Base-by-base conservation (phyloP, 2,113 vertebrate species). In the Protobothrops mucrosquamatus region DNA sequence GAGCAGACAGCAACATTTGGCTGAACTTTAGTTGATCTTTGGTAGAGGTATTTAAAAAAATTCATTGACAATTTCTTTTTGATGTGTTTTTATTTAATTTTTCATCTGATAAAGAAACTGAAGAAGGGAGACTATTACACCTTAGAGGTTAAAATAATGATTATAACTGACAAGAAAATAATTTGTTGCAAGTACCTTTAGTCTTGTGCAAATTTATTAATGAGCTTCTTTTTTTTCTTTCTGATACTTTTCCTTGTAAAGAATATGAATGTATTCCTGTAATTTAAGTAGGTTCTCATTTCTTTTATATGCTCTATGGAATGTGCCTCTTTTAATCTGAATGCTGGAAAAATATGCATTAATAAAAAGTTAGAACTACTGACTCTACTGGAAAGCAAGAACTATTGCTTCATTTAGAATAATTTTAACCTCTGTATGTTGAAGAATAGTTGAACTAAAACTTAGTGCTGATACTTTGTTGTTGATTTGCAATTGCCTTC, bases 131-230 rank as follows among this genome's bases (percentile, higher is more conserved):
- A 56, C 10, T 15, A 26, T 85, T 92, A 55, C 52, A 55, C 52
- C 52, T 85, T 92, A 29, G 56, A 89, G 92, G 52, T 85, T 85
- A 92, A 89, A 74, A 89, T 85, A 48, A 89, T 92, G 34, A 92
- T 89, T 57, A 89, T 15, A 92, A 26, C 87, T 81, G 87, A 92
- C 87, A 92, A 85, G 92, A 46, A 92, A 92, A 92, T 92, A 92
- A 92, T 69, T 57, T 85, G 24, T 69, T 57, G 48, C 34, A 55
- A n/a, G 24, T 23, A 92, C 87, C 34, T 43, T 89, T 89, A 69
- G 55, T 89, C 81, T 92, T 85, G 48, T 81, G 87, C 56, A 92
- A 92, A 92, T 92, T 57, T 92, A 89, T 89, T 57, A 92, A 92
- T 92, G 92, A 26, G 87, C 14, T 92, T 89, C 87, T 56, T 81